Evolutionary conservation across 2,888 invertebrate genomes (phyloP), one percentile per base, ranked within the genome.

Genomic region (Spodoptera littoralis): DNA sequence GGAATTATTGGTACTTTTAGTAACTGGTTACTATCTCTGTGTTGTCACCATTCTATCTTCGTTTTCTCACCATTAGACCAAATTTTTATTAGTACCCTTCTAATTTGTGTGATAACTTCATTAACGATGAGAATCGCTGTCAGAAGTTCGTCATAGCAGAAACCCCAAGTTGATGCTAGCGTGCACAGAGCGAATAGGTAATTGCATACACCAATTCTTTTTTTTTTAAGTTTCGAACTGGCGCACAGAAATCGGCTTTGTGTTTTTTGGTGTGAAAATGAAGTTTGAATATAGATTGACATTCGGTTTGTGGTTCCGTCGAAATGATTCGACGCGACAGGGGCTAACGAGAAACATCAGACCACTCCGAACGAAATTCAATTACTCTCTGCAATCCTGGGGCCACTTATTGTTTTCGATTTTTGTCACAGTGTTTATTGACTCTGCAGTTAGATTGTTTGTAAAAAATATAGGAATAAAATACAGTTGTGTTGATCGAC

Each of bases 271-370:
- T 81, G 79, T 77, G 78, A 84, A 85, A 84, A 78, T 81, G 77
- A 81, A 83, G 78, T 83, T 82, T 67, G 76, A 70, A 80, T 73
- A 75, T 80, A 80, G 82, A 86, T 84, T 86, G 84, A 83, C 83
- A 79, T 82, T 71, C 80, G 66, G 80, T 80, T 80, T 76, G 81
- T 68, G 80, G 80, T 71, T 70, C 64, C 58, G 64, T 62, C 60
- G 80, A 77, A 84, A 81, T 84, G 81, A 84, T 86, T 82, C 81
- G 80, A 77, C 65, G 79, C 76, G 84, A 85, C 84, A 81, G 79
- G 72, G 71, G 75, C 80, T 84, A 86, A 86, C 84, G 84, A 87
- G 84, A 84, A 81, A 81, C 73, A 78, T 78, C 84, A 73, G 73
- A 76, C 64, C 64, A 74, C 57, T 80, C 73, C 74, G 68, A 69